phyloP scores from a whole-genome alignment of 2,113 vertebrate genomes.

The Tupaia tana region DNA sequence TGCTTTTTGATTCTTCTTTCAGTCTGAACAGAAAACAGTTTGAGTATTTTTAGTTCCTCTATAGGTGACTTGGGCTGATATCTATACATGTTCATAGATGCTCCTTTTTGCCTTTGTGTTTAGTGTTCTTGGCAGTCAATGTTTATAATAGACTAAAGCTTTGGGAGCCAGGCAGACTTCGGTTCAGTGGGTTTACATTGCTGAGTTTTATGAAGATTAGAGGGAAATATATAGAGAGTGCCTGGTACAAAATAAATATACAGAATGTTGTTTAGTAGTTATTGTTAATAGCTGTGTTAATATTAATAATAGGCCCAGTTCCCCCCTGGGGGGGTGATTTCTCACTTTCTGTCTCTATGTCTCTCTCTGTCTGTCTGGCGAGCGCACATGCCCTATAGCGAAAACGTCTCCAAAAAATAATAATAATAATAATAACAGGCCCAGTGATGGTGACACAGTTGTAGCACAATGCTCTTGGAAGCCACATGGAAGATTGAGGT shows the following conservation, averaged over 20 bases:
- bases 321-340: too few relatives aligned
- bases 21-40: conserved; percentile 51
- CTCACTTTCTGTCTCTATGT: too few relatives aligned
- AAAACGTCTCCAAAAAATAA: too few relatives aligned
- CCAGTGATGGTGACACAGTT: too few relatives aligned
- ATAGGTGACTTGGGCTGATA: background rate
- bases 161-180: background rate
- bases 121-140: background rate
- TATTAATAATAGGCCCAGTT: background rate
- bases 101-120: background rate
- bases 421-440: background rate
- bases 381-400: too few relatives aligned
- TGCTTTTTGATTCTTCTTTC: conserved; percentile 8
- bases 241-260: conserved; percentile 52
- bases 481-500: too few relatives aligned
- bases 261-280: background rate
- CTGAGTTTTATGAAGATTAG: conserved; percentile 59
- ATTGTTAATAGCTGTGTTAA: background rate
- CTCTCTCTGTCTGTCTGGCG: too few relatives aligned
- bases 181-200: conserved; percentile 38
- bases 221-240: conserved; percentile 33
- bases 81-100: background rate
- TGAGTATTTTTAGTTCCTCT: background rate
- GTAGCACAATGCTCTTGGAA: too few relatives aligned
- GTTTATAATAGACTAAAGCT: conserved; percentile 28